phyloP scores from a whole-genome alignment of 92 coral and sea anemone genomes.

The Desmophyllum pertusum region DNA sequence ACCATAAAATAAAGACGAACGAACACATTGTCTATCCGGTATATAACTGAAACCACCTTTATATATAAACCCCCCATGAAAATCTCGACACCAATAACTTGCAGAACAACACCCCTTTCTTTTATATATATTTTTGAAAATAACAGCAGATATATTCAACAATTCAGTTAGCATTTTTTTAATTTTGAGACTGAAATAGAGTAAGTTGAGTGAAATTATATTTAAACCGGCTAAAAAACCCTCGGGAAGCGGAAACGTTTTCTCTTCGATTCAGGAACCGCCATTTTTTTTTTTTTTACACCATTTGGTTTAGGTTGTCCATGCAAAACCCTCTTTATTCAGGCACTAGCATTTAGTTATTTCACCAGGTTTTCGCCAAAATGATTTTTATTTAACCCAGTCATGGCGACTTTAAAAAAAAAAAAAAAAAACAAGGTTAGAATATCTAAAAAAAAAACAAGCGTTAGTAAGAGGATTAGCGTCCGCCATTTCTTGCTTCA shows the following conservation, averaged over 20 bases:
- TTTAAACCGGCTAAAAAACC: not conserved
- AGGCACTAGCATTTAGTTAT: not conserved
- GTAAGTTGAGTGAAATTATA: not conserved
- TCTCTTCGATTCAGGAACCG: not conserved
- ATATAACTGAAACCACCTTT: not conserved
- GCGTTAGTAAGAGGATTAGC: too few relatives aligned
- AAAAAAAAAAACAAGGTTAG: not conserved
- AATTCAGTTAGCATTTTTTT: not conserved
- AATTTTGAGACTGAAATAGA: not conserved
- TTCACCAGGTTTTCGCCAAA: not conserved
- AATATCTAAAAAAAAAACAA: not conserved
- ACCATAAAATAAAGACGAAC: not conserved
- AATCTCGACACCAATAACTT: not conserved
- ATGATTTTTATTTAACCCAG: not conserved
- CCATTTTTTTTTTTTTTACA: not conserved
- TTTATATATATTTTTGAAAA: not conserved
- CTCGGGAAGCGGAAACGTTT: not conserved
- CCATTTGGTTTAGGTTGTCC: not conserved
- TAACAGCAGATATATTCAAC: not conserved
- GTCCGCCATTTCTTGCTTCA: not conserved
- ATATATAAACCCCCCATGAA: too few relatives aligned
- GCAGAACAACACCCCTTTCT: not conserved
- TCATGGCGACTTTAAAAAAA: not conserved
- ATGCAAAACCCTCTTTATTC: not conserved
- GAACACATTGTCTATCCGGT: not conserved